Conservation (phyloP, 1,140 invertebrate genomes). For the Cheumatopsyche charites region DNA sequence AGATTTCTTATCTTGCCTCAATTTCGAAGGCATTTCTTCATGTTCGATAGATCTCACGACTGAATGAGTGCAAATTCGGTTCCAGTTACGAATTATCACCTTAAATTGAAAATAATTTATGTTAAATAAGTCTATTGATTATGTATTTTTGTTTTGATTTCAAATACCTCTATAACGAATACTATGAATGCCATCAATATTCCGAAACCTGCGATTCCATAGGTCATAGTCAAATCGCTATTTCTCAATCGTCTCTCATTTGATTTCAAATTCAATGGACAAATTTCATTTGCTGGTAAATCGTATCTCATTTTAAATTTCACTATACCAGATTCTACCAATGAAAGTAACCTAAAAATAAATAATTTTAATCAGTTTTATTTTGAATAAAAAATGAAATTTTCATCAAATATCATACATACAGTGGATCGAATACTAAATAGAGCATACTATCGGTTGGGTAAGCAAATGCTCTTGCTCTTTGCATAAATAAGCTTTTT, state of each 20-base stretch:
- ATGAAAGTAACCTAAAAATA: conserved; percentile 65
- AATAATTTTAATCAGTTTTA: too few species aligned
- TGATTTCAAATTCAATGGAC: conserved; percentile 78
- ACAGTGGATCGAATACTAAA: conserved; percentile 70
- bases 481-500: conserved; percentile 66
- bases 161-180: conserved; percentile 68
- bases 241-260: conserved; percentile 77
- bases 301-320: conserved; percentile 65
- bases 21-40: conserved; percentile 7
- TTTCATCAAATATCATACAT: conserved; percentile 53
- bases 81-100: conserved; percentile 52
- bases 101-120: conserved; percentile 44
- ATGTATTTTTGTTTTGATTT: conserved; percentile 2
- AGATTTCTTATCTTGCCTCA: conserved; percentile 28
- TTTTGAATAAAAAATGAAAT: too few species aligned
- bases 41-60: not conserved
- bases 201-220: conserved; percentile 71
- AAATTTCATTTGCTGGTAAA: conserved; percentile 75
- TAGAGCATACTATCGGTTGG: conserved; percentile 64
- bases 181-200: conserved; percentile 65
- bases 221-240: conserved; percentile 72
- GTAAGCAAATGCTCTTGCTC: conserved; percentile 73
- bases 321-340: conserved; percentile 76
- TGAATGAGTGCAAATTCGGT: conserved; percentile 31
- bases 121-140: not conserved